Percentiles rank a stretch among this genome's conserved stretches.
These are phyloP conservation scores for Sandelia bainsii DNA, from an alignment of 2,797 vertebrate species.

Conservation along the genomic window DNA sequence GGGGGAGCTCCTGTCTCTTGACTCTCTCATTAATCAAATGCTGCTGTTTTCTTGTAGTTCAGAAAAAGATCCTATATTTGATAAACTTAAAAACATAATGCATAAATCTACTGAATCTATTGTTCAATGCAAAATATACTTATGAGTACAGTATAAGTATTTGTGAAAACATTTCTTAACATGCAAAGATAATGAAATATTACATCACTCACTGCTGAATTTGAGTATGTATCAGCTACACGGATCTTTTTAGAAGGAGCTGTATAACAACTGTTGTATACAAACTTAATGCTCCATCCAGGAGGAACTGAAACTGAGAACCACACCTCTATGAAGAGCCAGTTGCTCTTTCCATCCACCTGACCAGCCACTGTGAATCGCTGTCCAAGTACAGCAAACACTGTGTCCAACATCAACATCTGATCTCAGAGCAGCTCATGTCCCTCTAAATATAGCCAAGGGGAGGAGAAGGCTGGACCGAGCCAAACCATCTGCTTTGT, in stretches of 20 bases:
- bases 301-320: constrained; percentile 2
- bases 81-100: too few species aligned
- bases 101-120: too few species aligned
- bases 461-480: constrained; percentile 62
- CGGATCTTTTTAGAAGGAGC: neutral
- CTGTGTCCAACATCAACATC: constrained; percentile 70
- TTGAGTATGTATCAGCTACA: neutral
- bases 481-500: constrained; percentile 72
- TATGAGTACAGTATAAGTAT: too few species aligned
- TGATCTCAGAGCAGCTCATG: constrained; percentile 77
- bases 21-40: too few species aligned
- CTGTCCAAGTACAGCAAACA: constrained; percentile 57
- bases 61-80: too few species aligned
- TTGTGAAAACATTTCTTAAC: neutral
- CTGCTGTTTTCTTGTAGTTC: too few species aligned
- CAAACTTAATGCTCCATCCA: neutral
- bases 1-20: too few species aligned
- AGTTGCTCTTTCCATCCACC: constrained; percentile 56
- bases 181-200: neutral
- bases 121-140: too few species aligned
- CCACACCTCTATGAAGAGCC: constrained; percentile 28
- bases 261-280: neutral
- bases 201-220: neutral
- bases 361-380: constrained; percentile 45
- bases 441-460: constrained; percentile 76